These are phyloP conservation scores for Hippopotamus amphibius DNA, from an alignment of 2,113 vertebrate species.

Conservation along the genomic window DNA sequence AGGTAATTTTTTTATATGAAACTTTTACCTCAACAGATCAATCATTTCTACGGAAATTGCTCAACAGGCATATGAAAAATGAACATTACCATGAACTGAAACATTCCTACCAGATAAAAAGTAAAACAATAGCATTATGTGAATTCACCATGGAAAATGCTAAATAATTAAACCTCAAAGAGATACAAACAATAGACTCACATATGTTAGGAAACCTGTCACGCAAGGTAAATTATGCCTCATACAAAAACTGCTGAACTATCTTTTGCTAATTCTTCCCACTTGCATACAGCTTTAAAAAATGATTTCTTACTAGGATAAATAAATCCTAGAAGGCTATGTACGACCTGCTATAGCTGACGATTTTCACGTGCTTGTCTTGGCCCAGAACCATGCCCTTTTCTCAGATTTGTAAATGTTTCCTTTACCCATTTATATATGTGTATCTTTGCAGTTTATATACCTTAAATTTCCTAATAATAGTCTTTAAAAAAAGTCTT, in stretches of 20 bases:
- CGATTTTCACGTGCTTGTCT: background rate
- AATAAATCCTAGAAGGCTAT: background rate
- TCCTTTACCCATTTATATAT: background rate
- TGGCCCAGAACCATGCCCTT: background rate
- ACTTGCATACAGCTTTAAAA: background rate
- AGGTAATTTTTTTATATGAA: conserved; percentile 34
- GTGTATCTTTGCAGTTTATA: background rate
- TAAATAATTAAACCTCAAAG: background rate
- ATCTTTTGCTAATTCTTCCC: background rate
- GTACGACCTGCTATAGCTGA: background rate
- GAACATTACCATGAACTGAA: background rate
- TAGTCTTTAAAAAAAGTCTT: background rate
- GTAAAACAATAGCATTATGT: background rate
- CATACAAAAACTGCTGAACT: background rate
- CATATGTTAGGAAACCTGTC: background rate
- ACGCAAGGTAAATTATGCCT: background rate
- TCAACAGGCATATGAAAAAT: conserved; percentile 27
- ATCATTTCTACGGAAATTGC: conserved; percentile 36
- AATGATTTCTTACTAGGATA: background rate
- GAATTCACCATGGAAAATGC: background rate
- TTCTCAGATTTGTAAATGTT: background rate
- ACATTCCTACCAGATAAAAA: background rate
- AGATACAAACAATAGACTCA: background rate
- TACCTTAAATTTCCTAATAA: background rate
- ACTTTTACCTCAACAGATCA: conserved; percentile 38